Base-by-base conservation (phyloP, 2,888 invertebrate genomes). In the Acholoe squamosa region DNA sequence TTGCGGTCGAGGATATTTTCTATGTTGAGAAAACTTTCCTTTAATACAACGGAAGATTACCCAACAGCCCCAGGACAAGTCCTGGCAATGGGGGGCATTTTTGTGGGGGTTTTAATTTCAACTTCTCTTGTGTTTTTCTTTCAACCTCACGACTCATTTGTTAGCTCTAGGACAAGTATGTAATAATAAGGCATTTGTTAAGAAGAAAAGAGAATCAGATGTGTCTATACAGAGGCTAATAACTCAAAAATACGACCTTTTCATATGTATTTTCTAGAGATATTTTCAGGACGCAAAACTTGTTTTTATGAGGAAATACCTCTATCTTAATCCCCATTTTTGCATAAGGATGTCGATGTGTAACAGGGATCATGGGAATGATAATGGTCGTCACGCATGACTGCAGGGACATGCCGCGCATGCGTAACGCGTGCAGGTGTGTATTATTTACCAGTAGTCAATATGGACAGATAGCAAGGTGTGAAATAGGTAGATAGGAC, bases 321-420 rank as follows among this genome's bases (percentile, higher is more conserved):
- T 61, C 3, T 71, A 71, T 71, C 71, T 71, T 71, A 71, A 71
- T 71, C 71, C 71, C 71, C 28, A 71, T 71, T 43, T 43, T 71
- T 71, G 71, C 71, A 28, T 1, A 7, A 25, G 19, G 71, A 28
- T 71, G 71, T 5, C 71, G 3, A n/a, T 0, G 14, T 5, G 71
- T 71, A 28, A n/a, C 25, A 16, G 71, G 71, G 71, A 71, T 71
- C 31, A 28, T 14, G 71, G 28, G 28, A 28, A 7, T 1, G 71
- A 71, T 71, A 71, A 71, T n/a, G 25, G 3, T 16, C 28, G 71
- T 71, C 71, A 28, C 71, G 71, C 71, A 71, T 71, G 71, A 71
- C 25, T 71, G 71, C n/a, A 71, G 25, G 14, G 12, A 71, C 71
- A 71, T 28, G 71, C n/a, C 19, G 25, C 14, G 14, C 28, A 28